Conservation (phyloP, 2,797 vertebrate genomes). For the Danio albolineatus region DNA sequence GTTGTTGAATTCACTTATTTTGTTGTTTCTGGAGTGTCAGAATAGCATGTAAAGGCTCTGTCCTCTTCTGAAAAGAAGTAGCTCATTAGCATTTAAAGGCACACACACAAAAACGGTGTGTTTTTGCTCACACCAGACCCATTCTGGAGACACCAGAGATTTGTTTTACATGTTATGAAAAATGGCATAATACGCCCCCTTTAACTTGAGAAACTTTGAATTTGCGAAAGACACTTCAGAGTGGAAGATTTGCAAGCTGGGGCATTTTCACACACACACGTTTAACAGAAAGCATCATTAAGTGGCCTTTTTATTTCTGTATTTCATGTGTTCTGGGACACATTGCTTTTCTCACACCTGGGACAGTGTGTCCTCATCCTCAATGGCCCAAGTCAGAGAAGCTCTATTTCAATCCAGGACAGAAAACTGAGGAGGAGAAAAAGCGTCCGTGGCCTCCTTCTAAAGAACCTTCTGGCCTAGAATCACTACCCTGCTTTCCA, state of each 20-base stretch:
- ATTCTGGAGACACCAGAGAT: no score
- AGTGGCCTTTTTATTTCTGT: constrained; percentile 29
- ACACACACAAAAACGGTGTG: no score
- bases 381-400: constrained; percentile 46
- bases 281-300: constrained; percentile 2
- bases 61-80: no score
- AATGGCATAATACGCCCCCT: no score
- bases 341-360: constrained; percentile 47
- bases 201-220: background rate
- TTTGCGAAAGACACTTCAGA: constrained; percentile 17
- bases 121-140: no score
- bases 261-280: background rate
- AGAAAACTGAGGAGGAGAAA: constrained; percentile 36
- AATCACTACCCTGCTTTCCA: constrained; percentile 42
- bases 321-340: constrained; percentile 54
- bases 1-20: no score
- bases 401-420: constrained; percentile 56
- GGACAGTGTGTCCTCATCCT: constrained; percentile 41
- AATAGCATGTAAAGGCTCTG: no score
- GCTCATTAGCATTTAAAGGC: no score
- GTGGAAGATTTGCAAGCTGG: background rate
- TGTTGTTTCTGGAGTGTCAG: no score
- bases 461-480: constrained; percentile 65
- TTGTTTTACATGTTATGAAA: no score
- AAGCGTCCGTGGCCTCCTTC: constrained; percentile 57